Percentiles rank a stretch among this genome's conserved stretches.
phyloP scores from a whole-genome alignment of 2,797 vertebrate species.

The Dendrocincla fuliginosa region DNA sequence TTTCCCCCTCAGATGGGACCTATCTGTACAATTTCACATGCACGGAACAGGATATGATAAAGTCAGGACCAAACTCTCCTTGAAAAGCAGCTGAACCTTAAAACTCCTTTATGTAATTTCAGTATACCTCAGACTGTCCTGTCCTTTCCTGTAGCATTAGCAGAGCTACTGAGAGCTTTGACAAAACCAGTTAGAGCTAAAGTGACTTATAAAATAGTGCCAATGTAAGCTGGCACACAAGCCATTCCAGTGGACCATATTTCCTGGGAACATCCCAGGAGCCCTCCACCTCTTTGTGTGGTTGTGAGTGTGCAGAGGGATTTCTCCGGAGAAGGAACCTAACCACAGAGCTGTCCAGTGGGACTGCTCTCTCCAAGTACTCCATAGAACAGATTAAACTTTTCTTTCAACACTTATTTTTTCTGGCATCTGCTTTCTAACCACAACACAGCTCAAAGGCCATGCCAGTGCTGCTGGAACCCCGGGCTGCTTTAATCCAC shows the following conservation, averaged over 20 bases:
- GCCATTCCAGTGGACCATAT: accelerated
- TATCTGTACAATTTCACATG: accelerated
- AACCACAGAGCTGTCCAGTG: not conserved
- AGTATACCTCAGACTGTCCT: not conserved
- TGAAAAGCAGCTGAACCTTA: not conserved
- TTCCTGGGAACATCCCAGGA: not conserved
- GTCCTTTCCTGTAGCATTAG: too few species aligned
- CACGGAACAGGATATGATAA: not conserved
- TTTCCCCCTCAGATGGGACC: not conserved
- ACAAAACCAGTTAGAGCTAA: not conserved
- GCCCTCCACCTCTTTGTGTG: accelerated
- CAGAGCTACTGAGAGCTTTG: not conserved
- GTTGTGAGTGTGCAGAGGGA: not conserved
- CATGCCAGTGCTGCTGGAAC: not conserved
- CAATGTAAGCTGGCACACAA: not conserved
- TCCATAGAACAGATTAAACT: not conserved
- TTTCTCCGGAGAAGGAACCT: not conserved
- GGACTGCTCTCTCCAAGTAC: not conserved
- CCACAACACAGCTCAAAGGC: not conserved
- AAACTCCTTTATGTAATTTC: not conserved
- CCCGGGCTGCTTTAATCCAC: not conserved
- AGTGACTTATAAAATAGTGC: not conserved
- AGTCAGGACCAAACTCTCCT: not conserved
- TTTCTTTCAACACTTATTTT: not conserved
- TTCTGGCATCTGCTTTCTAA: not conserved